phyloP scores from a whole-genome alignment of 2,113 vertebrate genomes.

The Rissa tridactyla region DNA sequence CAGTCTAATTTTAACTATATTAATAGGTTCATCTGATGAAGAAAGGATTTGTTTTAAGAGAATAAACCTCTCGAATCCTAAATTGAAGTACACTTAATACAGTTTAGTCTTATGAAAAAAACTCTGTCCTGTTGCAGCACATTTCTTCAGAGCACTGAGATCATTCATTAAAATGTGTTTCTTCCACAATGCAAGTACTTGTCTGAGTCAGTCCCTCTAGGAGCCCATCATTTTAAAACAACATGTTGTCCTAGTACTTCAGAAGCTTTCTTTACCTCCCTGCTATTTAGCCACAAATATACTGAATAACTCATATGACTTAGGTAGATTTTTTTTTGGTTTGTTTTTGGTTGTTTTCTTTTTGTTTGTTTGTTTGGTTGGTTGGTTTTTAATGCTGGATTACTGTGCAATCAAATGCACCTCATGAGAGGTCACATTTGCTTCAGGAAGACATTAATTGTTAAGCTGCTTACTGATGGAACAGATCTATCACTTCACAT shows the following conservation, averaged over 20 bases:
- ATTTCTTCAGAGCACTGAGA: not conserved
- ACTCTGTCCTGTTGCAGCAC: not conserved
- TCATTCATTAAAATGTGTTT: not conserved
- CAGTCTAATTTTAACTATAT: not conserved
- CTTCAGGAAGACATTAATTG: not conserved
- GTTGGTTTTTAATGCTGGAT: not conserved
- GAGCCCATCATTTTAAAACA: not conserved
- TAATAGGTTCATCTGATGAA: not conserved
- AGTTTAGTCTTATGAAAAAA: not conserved
- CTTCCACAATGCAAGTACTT: not conserved
- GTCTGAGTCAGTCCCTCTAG: not conserved
- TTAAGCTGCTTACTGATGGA: not conserved
- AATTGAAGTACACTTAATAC: not conserved
- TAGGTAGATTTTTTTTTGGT: not conserved
- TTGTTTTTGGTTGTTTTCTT: no score
- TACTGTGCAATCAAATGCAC: not conserved
- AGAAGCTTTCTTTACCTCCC: not conserved
- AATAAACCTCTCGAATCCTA: not conserved
- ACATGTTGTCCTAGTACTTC: not conserved
- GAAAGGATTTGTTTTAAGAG: not conserved
- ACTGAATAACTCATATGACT: not conserved
- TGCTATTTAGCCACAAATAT: not conserved
- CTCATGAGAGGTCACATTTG: not conserved
- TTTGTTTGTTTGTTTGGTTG: not conserved
- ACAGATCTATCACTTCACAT: not conserved